Percentiles rank a stretch among this genome's conserved stretches.
Conservation (phyloP, 2,113 vertebrate genomes). For the Paratilapia polleni region DNA sequence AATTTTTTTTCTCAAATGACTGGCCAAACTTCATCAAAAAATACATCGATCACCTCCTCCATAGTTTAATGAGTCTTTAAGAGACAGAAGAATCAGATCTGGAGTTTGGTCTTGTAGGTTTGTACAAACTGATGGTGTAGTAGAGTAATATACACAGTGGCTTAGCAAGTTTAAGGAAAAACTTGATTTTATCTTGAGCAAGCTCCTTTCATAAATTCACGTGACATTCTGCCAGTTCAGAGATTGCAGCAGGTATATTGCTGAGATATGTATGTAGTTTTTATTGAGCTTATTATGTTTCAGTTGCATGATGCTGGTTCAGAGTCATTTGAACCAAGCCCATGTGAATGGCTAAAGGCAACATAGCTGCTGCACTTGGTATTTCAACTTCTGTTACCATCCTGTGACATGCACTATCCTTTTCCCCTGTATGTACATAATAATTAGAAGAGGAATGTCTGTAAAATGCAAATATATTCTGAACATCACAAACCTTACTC, state of each 20-base stretch:
- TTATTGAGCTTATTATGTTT: no score
- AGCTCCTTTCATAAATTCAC: neutral
- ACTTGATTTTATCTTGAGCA: neutral
- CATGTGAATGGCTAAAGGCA: neutral
- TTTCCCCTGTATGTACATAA: neutral
- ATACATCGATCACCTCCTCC: conserved; percentile 1
- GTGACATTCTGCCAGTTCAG: neutral
- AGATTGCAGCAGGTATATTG: neutral
- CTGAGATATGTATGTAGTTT: neutral
- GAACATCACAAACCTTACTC: neutral
- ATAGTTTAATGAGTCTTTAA: neutral
- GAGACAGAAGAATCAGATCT: neutral
- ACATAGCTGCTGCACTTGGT: neutral
- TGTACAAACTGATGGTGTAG: neutral
- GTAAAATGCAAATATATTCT: neutral
- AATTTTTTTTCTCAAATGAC: conserved; percentile 40
- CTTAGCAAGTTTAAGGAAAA: neutral
- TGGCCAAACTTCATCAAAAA: conserved; percentile 36
- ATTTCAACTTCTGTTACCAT: neutral
- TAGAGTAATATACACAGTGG: neutral
- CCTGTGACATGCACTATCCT: neutral
- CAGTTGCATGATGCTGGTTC: neutral
- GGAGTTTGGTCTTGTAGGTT: neutral
- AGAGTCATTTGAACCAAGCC: neutral
- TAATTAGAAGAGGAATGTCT: neutral